A percentile compares a stretch with the other conserved stretches of the same genome.
Conservation (phyloP, 2,888 invertebrate genomes). For the Drosophila rubida region DNA sequence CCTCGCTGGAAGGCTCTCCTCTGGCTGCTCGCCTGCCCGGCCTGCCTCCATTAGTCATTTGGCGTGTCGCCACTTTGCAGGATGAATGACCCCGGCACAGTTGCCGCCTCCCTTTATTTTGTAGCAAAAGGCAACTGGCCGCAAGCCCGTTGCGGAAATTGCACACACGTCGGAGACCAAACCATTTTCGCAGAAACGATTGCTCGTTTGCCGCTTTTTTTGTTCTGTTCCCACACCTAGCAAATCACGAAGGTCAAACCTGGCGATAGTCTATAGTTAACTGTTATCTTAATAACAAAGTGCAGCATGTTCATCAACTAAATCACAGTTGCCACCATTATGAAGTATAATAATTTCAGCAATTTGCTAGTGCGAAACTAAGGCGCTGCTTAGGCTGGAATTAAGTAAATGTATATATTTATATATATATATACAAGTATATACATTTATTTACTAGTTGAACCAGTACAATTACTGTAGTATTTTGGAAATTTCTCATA, state of each 20-base stretch:
- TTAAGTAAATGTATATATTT: background rate
- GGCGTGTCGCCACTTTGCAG: slow-evolving; percentile 79
- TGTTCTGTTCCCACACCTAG: background rate
- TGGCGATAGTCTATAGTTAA: background rate
- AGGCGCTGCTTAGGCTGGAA: background rate
- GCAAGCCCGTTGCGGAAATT: slow-evolving; percentile 60
- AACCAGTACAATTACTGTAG: no score
- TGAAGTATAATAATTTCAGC: background rate
- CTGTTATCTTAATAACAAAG: slow-evolving; percentile 9
- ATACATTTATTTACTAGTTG: no score
- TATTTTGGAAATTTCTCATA: no score
- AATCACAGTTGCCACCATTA: slow-evolving; percentile 1
- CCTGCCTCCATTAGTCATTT: slow-evolving; percentile 73
- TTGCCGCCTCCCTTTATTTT: slow-evolving; percentile 6
- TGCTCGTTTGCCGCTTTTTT: slow-evolving; percentile 19
- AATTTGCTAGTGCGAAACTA: background rate
- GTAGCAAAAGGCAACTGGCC: slow-evolving; percentile 20
- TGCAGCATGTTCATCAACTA: background rate
- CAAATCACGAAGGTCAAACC: slow-evolving; percentile 28
- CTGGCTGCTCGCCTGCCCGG: slow-evolving; percentile 15
- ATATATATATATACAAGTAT: no score
- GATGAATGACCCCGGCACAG: slow-evolving; percentile 75
- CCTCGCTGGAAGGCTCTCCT: slow-evolving; percentile 13
- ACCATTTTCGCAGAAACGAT: slow-evolving; percentile 29
- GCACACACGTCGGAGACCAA: slow-evolving; percentile 65